These are phyloP conservation scores for Caenorhabditis sp. DNA, from an alignment of 2,888 invertebrate species.

Conservation along the genomic window DNA sequence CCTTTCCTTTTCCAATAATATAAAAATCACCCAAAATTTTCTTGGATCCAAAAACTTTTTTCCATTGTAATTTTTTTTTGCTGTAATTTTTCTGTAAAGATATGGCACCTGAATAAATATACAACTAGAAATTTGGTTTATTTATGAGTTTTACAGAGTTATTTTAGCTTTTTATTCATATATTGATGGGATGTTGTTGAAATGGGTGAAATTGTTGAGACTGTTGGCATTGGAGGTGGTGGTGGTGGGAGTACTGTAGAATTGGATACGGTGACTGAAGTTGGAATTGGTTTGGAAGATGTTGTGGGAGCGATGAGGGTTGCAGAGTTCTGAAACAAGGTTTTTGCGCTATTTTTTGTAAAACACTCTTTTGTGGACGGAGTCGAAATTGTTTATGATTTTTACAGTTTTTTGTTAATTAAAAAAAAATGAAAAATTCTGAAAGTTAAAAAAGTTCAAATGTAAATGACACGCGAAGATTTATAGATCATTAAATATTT, in stretches of 20 bases:
- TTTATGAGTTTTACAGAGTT: neutral
- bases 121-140: neutral
- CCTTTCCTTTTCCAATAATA: constrained; percentile 11
- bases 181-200: constrained; percentile 40
- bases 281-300: neutral
- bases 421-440: no score
- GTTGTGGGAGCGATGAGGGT: constrained; percentile 1
- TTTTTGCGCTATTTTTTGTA: no score
- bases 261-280: neutral
- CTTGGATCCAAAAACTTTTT: neutral
- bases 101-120: neutral
- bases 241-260: constrained; percentile 21
- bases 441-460: no score
- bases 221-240: constrained; percentile 12
- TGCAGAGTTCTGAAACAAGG: constrained; percentile 18
- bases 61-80: neutral
- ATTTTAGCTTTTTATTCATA: constrained; percentile 30
- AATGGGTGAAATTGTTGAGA: constrained; percentile 16
- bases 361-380: no score
- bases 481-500: no score
- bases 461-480: no score
- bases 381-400: no score
- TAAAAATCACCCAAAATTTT: neutral
- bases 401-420: no score
- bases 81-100: constrained; percentile 19